Evolutionary conservation across 2,113 vertebrate species (phyloP), one percentile per base, ranked within the genome.

Genomic region (Phalacrocorax aristotelis): DNA sequence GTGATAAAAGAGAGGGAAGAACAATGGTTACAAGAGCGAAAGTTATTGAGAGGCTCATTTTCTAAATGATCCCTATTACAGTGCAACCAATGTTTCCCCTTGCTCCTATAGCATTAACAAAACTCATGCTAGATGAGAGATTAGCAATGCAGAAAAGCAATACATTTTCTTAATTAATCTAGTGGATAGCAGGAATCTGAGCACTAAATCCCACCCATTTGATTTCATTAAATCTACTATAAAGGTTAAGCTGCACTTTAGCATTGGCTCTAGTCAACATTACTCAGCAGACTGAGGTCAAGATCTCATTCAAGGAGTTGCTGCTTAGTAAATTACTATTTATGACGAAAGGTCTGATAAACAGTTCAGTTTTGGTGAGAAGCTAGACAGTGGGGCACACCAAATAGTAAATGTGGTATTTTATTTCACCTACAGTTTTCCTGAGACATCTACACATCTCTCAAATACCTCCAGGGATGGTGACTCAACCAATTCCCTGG

Each of bases 91-190:
- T 15, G 14, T 42, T 68, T 68, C 21, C 7, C 26, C 44, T 40
- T 91, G 54, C 54, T 79, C 51, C 71, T 69, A 13, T 1, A 78
- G 55, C 16, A 68, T 87, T 95, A 97, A 85, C 57, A 93, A 83
- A 96, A 55, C 86, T 44, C 61, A 25, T 44, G 54, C 83, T 84
- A 52, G 64, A 88, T 61, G 66, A 68, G 90, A 93, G 75, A 87
- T 2, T 93, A 90, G 68, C 88, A 86, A 11, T 70, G 62, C 89
- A 96, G 81, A 90, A 93, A 94, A 96, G 79, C 84, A 96, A 29
- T 91, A 84, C 86, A 97, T 96, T 97, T 97, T 96, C 92, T 95
- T 94, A 96, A 95, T 97, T 97, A 96, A 96, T 97, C 74, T 97
- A 88, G 81, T 74, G 71, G 87, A 88, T 65, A 84, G 77, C 92